A percentile compares a stretch with the other conserved stretches of the same genome.
phyloP scores from a whole-genome alignment of 2,888 invertebrate species.

The Helleia helle region DNA sequence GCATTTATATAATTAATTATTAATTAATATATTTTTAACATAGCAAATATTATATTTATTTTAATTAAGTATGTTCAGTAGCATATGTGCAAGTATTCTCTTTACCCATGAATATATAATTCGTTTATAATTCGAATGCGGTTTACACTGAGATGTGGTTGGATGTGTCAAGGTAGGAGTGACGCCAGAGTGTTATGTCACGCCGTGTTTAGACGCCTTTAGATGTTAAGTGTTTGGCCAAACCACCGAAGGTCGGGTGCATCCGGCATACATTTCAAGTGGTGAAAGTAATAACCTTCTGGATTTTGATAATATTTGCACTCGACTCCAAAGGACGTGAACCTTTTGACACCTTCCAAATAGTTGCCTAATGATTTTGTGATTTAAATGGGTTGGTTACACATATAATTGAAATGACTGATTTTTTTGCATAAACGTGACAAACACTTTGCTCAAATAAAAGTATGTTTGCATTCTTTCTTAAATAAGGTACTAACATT shows the following conservation, averaged over 20 bases:
- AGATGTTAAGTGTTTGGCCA: constrained; percentile 49
- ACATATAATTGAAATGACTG: not conserved
- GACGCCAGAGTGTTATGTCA: constrained; percentile 63
- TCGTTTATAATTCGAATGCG: not conserved
- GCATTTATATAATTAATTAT: too few species aligned
- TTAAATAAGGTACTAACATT: too few species aligned
- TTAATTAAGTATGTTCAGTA: too few species aligned
- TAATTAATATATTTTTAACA: too few species aligned
- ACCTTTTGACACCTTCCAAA: not conserved
- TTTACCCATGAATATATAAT: too few species aligned
- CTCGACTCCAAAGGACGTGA: not conserved
- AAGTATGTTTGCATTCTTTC: too few species aligned
- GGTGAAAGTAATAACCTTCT: constrained; percentile 1
- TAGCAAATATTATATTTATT: too few species aligned
- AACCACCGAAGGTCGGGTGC: constrained; percentile 54
- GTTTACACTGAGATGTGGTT: constrained; percentile 18
- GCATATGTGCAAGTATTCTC: too few species aligned
- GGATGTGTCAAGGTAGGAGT: constrained; percentile 57
- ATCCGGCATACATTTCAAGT: constrained; percentile 36
- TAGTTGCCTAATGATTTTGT: not conserved
- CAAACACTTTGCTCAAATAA: too few species aligned
- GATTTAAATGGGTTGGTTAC: not conserved
- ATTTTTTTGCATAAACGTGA: too few species aligned
- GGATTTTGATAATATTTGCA: not conserved
- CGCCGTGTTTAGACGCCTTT: constrained; percentile 40